These are phyloP conservation scores for Spialia ferax DNA, from an alignment of 2,888 invertebrate genomes.

Conservation along the genomic window DNA sequence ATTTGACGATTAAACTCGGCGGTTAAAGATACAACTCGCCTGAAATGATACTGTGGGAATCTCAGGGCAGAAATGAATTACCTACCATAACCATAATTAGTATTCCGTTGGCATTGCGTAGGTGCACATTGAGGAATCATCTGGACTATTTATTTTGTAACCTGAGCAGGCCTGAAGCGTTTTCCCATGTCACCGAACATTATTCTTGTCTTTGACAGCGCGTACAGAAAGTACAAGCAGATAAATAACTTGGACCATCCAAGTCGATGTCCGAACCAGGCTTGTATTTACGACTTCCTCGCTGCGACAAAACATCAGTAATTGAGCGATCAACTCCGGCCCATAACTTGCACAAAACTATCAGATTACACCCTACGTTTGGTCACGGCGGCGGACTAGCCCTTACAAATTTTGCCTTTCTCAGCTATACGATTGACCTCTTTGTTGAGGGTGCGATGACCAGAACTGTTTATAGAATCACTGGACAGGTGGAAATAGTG, in stretches of 20 bases:
- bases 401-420: conserved; percentile 57
- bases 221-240: conserved; percentile 46
- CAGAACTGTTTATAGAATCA: conserved; percentile 54
- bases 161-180: conserved; percentile 49
- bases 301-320: conserved; percentile 71
- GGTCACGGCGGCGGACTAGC: conserved; percentile 54
- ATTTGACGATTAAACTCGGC: no score
- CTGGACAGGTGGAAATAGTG: conserved; percentile 73
- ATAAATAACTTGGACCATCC: conserved; percentile 46
- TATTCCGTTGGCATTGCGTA: not conserved
- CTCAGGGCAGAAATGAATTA: not conserved
- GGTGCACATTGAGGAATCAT: conserved; percentile 1
- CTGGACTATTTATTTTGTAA: conserved; percentile 39
- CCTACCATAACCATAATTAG: not conserved
- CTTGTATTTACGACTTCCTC: conserved; percentile 79
- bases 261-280: conserved; percentile 35
- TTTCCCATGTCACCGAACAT: conserved; percentile 50
- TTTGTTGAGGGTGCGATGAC: conserved; percentile 48
- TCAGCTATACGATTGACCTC: conserved; percentile 45
- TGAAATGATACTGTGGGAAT: not conserved
- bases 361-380: conserved; percentile 71
- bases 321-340: conserved; percentile 78
- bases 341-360: conserved; percentile 74
- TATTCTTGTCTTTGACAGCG: conserved; percentile 40
- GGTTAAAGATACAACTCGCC: not conserved